Evolutionary conservation across 2,888 invertebrate genomes (phyloP).

Genomic region (Philonicus albiceps): DNA sequence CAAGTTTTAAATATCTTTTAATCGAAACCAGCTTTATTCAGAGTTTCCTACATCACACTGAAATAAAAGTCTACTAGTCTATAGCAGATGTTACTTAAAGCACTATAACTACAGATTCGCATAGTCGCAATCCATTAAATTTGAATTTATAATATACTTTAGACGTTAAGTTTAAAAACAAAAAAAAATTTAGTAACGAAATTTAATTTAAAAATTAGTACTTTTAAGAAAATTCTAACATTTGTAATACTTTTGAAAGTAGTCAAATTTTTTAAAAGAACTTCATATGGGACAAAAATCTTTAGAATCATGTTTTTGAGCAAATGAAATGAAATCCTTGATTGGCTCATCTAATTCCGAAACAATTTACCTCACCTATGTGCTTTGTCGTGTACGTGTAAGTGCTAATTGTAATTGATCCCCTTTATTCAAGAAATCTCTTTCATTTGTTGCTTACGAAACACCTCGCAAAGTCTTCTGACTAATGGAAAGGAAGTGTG

Average conservation of each 20-base stretch:
- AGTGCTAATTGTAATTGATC: background rate
- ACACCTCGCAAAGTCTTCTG: background rate
- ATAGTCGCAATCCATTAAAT: no score
- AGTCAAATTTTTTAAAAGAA: no score
- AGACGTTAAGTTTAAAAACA: no score
- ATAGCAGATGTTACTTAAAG: no score
- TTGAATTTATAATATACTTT: no score
- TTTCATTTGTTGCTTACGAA: background rate
- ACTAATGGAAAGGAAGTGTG: background rate
- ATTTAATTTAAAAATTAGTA: no score
- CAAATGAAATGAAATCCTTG: background rate
- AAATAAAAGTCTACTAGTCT: no score
- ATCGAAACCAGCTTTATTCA: background rate
- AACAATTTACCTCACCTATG: background rate
- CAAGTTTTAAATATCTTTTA: background rate
- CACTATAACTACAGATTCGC: no score
- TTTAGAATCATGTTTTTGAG: background rate
- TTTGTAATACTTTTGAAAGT: no score
- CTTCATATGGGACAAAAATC: background rate
- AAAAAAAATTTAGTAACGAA: no score
- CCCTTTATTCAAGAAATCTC: background rate
- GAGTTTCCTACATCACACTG: no score
- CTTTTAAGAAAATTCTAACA: no score
- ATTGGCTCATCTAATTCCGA: background rate
- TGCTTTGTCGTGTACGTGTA: background rate